These are phyloP conservation scores for Rhorus exstirpatorius DNA, from an alignment of 2,888 invertebrate species.

Conservation along the genomic window DNA sequence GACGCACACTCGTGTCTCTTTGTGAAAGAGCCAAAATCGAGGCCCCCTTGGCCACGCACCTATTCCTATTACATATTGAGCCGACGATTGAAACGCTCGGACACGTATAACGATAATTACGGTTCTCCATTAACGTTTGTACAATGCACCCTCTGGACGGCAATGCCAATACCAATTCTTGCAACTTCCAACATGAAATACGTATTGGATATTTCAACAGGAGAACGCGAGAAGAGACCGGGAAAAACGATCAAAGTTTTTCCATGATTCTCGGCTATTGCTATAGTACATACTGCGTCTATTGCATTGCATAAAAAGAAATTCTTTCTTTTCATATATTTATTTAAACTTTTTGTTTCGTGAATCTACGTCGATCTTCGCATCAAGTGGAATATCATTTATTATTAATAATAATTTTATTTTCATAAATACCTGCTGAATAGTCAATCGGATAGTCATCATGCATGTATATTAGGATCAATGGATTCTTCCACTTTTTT, in stretches of 20 bases:
- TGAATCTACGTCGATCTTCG: no score
- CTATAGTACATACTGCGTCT: no score
- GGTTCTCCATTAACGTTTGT: slow-evolving; percentile 29
- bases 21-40: slow-evolving; percentile 70
- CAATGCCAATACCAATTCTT: background rate
- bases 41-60: slow-evolving; percentile 53
- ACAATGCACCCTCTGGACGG: background rate
- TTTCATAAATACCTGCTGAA: background rate
- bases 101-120: slow-evolving; percentile 75
- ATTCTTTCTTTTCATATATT: no score
- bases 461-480: slow-evolving; percentile 16
- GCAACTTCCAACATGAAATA: slow-evolving; percentile 8
- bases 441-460: background rate
- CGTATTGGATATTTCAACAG: background rate
- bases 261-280: no score
- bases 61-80: slow-evolving; percentile 71
- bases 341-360: background rate
- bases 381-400: background rate
- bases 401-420: background rate
- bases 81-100: slow-evolving; percentile 71
- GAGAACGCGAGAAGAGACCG: background rate
- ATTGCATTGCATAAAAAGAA: no score
- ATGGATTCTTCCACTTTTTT: slow-evolving; percentile 25
- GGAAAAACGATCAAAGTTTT: no score
- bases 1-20: slow-evolving; percentile 70